Base-by-base conservation (phyloP, 2,797 vertebrate genomes). In the Anomalospiza imberbis region DNA sequence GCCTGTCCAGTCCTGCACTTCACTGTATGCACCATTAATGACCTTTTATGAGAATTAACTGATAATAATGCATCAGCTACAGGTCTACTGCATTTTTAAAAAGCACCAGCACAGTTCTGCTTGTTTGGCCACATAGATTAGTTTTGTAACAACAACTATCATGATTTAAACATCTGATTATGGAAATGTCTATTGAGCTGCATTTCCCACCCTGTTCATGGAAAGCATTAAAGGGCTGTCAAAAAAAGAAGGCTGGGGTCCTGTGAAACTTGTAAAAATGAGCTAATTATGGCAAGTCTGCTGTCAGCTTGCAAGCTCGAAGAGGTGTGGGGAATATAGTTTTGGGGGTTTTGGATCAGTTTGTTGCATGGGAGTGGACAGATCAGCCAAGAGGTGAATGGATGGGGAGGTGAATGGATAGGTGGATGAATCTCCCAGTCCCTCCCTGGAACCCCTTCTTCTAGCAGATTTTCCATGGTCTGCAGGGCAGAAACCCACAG, bases 1-100 rank as follows among this genome's bases (percentile, higher is more conserved):
- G 45, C 68, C 89, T 25, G 10, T 51, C 48, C 62, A 44, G 80
- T 62, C 80, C 15, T 19, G 53, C 58, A 12, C 90, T 94, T 88
- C 28, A 0, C 72, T 63, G 32, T 25, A 29, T 1, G 0, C 55
- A 79, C 78, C 68, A n/a, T 77, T 95, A 94, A 96, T 74, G 92
- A 95, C 76, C 79, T 96, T 96, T 96, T 44, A 95, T 88, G 86
- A 96, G 88, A 97, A 97, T 96, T 97, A 97, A 96, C 92, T 29
- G 55, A 51, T 79, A 62, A 61, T 38, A 79, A 77, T 17, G 1
- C 77, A 78, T 68, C 94, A 82, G 1, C 65, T 61, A 50, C 79
- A 65, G 60, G 38, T 81, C 91, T 85, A 44, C 36, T 51, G 65
- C 71, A 78, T 83, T 78, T 94, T 94, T 94, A 3, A 95, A 55